Conservation (phyloP, 2,888 invertebrate species). For the Endotricha flammealis region DNA sequence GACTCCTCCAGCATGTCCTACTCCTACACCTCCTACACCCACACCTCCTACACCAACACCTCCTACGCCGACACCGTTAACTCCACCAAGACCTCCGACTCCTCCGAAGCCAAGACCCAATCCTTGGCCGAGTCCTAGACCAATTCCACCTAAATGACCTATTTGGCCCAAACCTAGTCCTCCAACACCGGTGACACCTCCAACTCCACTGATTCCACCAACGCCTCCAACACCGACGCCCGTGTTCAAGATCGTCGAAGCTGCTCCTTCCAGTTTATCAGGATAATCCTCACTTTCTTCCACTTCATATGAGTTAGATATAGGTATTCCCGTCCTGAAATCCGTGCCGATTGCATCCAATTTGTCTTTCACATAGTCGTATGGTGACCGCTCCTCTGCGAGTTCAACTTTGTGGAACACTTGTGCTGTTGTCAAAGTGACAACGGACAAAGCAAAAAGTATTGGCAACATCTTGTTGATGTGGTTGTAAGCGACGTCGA, state of each 20-base stretch:
- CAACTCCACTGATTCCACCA: slow-evolving; percentile 34
- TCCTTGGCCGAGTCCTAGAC: slow-evolving; percentile 31
- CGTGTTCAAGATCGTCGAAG: slow-evolving; percentile 57
- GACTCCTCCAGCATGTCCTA: no score
- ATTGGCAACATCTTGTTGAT: slow-evolving; percentile 55
- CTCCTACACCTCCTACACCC: slow-evolving; percentile 17
- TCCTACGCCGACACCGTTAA: slow-evolving; percentile 25
- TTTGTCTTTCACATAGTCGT: slow-evolving; percentile 64
- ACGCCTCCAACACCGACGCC: slow-evolving; percentile 48
- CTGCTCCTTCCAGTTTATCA: slow-evolving; percentile 62
- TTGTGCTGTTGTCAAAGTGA: slow-evolving; percentile 41
- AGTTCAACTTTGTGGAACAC: slow-evolving; percentile 49
- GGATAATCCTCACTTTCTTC: slow-evolving; percentile 80
- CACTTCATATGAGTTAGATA: slow-evolving; percentile 76
- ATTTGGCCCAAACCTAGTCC: slow-evolving; percentile 29
- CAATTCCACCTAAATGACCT: slow-evolving; percentile 28
- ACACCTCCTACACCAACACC: slow-evolving; percentile 30
- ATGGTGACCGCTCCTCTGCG: slow-evolving; percentile 61
- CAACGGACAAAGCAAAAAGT: slow-evolving; percentile 42
- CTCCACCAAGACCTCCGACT: slow-evolving; percentile 29
- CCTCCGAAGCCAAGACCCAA: slow-evolving; percentile 26
- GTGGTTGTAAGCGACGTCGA: slow-evolving; percentile 47
- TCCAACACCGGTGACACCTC: slow-evolving; percentile 31
- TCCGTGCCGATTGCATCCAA: slow-evolving; percentile 55
- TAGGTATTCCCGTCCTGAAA: slow-evolving; percentile 48